Base-by-base conservation (phyloP, 2,113 vertebrate genomes). In the Pyrgilauda ruficollis region DNA sequence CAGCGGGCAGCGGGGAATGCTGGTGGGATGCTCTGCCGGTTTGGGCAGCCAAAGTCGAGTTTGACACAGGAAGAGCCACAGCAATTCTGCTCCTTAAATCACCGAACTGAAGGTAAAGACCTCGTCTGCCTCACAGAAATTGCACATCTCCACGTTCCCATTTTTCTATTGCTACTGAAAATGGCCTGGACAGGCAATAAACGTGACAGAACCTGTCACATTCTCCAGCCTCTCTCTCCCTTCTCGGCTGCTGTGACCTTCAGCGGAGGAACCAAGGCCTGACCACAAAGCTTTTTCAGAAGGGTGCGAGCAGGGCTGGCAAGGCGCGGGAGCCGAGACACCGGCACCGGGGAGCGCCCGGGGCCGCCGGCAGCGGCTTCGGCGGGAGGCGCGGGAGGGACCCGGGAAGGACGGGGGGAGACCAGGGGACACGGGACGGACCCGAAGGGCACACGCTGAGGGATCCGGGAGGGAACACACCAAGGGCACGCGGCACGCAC, bases 101-200 rank as follows among this genome's bases (percentile, higher is more conserved):
- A 7, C 17, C 1, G 5, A 20, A 10, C 27, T 26, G 3, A 33
- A 26, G 2, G 35, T 2, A 20, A 41, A 66, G 27, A 6, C 24
- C 35, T n/a, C 8, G 12, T 17, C 62, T 9, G 28, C 59, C 52
- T 5, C 47, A 2, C 17, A 13, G 33, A 14, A 39, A 27, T 8
- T 2, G 10, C 15, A 1, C 19, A 13, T 5, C 11, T 6, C 56
- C 26, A 3, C 2, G 2, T 17, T 27, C 3, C 28, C 56, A 3
- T 6, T n/a, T 37, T 62, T 3, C 28, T 15, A 1, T 39, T 9
- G 24, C 33, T 7, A 10, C 10, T 11, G 47, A 27, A 20, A 55
- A 27, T 0, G 35, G 59, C 20, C 18, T 0, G 15, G 28, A 13
- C 1, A 3, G 52, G 58, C 31, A 35, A 12, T 3, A 33, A 13